Percentiles rank a stretch among this genome's conserved stretches.
These are phyloP conservation scores for Rhea pennata DNA, from an alignment of 2,113 vertebrate species.

Conservation along the genomic window DNA sequence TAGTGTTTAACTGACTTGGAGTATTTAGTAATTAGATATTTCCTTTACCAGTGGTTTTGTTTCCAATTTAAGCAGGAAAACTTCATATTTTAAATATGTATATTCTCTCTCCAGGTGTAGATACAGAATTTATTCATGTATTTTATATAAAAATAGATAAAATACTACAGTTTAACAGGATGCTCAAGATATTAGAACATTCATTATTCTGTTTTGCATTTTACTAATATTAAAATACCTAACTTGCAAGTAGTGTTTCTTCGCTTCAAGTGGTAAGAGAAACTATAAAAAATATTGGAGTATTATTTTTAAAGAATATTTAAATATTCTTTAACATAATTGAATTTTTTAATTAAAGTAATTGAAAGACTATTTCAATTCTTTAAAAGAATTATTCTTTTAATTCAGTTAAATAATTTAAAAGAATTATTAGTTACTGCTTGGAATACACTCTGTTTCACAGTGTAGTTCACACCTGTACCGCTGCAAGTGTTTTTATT, in stretches of 20 bases:
- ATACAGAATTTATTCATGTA: too few species aligned
- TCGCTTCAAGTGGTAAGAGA: background rate
- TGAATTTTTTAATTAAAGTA: too few species aligned
- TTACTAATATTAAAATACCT: background rate
- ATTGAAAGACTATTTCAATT: too few species aligned
- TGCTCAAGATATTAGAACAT: background rate
- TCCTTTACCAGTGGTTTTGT: background rate
- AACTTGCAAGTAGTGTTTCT: background rate
- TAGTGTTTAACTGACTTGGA: background rate
- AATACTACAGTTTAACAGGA: too few species aligned
- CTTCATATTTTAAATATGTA: too few species aligned
- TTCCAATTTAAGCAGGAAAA: too few species aligned
- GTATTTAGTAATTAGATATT: background rate
- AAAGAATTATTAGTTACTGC: background rate
- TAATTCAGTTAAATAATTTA: too few species aligned
- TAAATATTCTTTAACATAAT: too few species aligned
- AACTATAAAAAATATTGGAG: background rate
- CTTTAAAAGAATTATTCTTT: too few species aligned
- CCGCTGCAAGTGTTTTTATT: background rate
- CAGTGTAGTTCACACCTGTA: background rate
- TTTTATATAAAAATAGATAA: too few species aligned
- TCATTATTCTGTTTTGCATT: background rate
- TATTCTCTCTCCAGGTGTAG: too few species aligned
- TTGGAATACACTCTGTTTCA: background rate
- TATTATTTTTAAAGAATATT: background rate